Conservation (phyloP, 2,888 invertebrate genomes). For the Boloria euphrosyne region DNA sequence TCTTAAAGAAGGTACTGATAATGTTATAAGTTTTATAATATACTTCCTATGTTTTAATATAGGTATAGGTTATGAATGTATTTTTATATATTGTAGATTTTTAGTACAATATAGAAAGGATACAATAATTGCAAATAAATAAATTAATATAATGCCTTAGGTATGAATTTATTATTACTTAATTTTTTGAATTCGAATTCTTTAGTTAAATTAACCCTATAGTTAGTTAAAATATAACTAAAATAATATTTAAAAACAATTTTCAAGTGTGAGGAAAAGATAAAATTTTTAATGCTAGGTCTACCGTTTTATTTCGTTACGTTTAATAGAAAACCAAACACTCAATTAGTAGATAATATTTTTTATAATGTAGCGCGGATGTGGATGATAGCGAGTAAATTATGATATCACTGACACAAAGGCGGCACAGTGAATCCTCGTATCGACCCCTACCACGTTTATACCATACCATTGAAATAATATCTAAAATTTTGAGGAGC, state of each 20-base stretch:
- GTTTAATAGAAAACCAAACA: conserved; percentile 19
- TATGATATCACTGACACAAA: conserved; percentile 49
- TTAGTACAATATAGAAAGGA: too few relatives aligned
- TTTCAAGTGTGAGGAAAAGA: conserved; percentile 1
- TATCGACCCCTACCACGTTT: conserved; percentile 41
- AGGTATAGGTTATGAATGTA: too few relatives aligned
- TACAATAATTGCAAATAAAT: too few relatives aligned
- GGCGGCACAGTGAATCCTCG: conserved; percentile 42
- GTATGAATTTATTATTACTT: too few relatives aligned
- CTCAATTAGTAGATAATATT: conserved; percentile 34
- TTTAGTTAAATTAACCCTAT: too few relatives aligned
- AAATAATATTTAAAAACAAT: neutral
- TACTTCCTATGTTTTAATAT: too few relatives aligned
- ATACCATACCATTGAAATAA: neutral
- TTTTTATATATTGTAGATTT: too few relatives aligned
- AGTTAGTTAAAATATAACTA: too few relatives aligned
- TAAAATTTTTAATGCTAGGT: neutral
- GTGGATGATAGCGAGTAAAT: conserved; percentile 43
- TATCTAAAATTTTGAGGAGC: neutral
- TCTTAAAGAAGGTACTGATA: too few relatives aligned
- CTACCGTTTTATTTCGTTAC: neutral
- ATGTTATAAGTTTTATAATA: too few relatives aligned
- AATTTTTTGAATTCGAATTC: too few relatives aligned
- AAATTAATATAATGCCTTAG: too few relatives aligned
- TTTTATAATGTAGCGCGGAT: conserved; percentile 30